Evolutionary conservation across 2,797 vertebrate species (phyloP), one percentile per base, ranked within the genome.

Genomic region (Pipistrellus pipistrellus): DNA sequence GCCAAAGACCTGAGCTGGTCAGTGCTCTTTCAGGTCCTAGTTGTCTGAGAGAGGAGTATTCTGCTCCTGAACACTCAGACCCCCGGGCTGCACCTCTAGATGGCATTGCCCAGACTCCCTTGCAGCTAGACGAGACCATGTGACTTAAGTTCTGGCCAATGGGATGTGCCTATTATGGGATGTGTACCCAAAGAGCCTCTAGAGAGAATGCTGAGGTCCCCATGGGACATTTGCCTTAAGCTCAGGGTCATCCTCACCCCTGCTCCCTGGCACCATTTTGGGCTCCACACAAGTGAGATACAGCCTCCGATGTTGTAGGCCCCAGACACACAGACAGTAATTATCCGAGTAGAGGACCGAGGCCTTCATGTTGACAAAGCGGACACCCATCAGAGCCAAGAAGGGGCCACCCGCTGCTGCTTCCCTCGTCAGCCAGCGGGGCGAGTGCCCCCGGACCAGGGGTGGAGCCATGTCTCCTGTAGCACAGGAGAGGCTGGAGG

Each of bases 401-500:
- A 82, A 41, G 35, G 25, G 90, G 88, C n/a, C 48, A 27, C 46
- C 46, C 13, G 87, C 51, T 66, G 41, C 46, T 17, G 5, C 14
- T 32, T 57, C 38, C 23, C 41, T 77, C 23, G 8, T 53, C 20
- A 41, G 51, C 55, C 59, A 46, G 59, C 20, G 59, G 17, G 66
- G 53, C 2, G 3, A 75, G 81, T 21, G 78, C 8, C 62, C 53
- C 35, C 3, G 3, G 44, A 48, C 48, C 32, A 2, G 20, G 11
- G 35, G 4, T 35, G 21, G n/a, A 59, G 13, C n/a, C 57, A 0
- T 1, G 7, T 46, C 46, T 88, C 68, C n/a, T 6, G 6, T 59
- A 35, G 81, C 30, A 4, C 35, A 8, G 85, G 76, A 66, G 35
- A 14, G 21, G 96, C 98, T 97, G 91, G 96, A 97, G 97, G 97